These are phyloP conservation scores for Anthrax anthrax DNA, from an alignment of 2,888 invertebrate species.

Conservation along the genomic window DNA sequence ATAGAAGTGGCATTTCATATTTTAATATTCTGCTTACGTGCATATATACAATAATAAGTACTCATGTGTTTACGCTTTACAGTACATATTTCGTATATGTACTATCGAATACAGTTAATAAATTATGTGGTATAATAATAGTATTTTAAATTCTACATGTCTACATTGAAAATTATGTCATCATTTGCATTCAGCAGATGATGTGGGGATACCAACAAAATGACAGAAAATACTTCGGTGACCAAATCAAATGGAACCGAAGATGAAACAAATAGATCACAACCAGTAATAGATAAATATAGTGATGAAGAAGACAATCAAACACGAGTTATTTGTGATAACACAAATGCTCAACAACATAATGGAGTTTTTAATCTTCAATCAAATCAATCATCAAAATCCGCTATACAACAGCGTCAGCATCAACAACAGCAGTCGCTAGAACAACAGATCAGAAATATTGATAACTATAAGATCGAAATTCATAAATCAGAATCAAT, in stretches of 20 bases:
- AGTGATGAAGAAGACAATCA: slow-evolving; percentile 2
- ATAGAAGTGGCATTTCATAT: too few relatives aligned
- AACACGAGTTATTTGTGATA: neutral
- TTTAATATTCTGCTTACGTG: too few relatives aligned
- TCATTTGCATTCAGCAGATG: slow-evolving; percentile 1
- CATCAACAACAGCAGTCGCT: neutral
- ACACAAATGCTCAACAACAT: slow-evolving; percentile 1
- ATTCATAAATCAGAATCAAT: slow-evolving; percentile 5
- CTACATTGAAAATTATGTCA: neutral
- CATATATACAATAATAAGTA: too few relatives aligned
- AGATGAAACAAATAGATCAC: slow-evolving; percentile 3
- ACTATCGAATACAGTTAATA: too few relatives aligned
- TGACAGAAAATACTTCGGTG: slow-evolving; percentile 9
- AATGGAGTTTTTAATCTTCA: slow-evolving; percentile 2
- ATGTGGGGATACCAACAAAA: slow-evolving; percentile 5
- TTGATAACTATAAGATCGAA: slow-evolving; percentile 1
- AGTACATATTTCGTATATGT: too few relatives aligned
- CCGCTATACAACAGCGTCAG: neutral
- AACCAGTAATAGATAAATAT: neutral
- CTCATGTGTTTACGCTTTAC: too few relatives aligned
- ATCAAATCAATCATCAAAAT: neutral
- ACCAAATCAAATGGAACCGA: slow-evolving; percentile 5
- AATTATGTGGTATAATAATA: too few relatives aligned
- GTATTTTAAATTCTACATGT: too few relatives aligned
- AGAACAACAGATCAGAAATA: neutral